A percentile compares a stretch with the other conserved stretches of the same genome.
phyloP scores from a whole-genome alignment of 2,888 invertebrate genomes.

The Troilus luridus region DNA sequence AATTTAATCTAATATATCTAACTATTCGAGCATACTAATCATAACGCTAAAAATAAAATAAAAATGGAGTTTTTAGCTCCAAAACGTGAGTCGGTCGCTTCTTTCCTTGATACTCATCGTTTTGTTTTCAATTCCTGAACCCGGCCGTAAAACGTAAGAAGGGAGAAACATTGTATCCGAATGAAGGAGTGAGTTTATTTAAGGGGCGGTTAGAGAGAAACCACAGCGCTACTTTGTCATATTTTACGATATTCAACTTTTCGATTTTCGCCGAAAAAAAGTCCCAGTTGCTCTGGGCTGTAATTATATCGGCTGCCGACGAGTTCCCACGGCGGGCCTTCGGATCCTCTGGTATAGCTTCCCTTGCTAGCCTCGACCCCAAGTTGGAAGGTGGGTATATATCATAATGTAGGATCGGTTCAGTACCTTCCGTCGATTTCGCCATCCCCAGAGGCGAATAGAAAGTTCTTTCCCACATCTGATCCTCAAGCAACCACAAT shows the following conservation, averaged over 20 bases:
- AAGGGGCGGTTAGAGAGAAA: background rate
- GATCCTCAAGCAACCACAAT: background rate
- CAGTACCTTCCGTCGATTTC: background rate
- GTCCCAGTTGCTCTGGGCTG: background rate
- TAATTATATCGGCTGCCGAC: background rate
- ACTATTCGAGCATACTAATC: too few relatives aligned
- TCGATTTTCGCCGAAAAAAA: background rate
- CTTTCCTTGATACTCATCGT: background rate
- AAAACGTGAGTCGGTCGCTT: slow-evolving; percentile 26
- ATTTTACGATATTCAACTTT: slow-evolving; percentile 26
- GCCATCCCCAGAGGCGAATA: background rate
- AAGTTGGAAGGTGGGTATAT: slow-evolving; percentile 13
- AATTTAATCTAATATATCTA: too few relatives aligned
- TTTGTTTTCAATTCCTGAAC: background rate
- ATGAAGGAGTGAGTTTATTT: slow-evolving; percentile 16
- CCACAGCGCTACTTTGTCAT: slow-evolving; percentile 16
- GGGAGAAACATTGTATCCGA: background rate
- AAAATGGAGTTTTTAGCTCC: background rate
- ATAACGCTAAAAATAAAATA: background rate
- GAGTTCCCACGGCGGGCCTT: background rate
- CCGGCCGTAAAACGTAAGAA: background rate
- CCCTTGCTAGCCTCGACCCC: background rate
- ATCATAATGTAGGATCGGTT: background rate
- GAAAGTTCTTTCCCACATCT: background rate
- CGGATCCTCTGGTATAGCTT: background rate